Evolutionary conservation across 2,797 vertebrate genomes (phyloP).

Genomic region (Protosalanx chinensis): DNA sequence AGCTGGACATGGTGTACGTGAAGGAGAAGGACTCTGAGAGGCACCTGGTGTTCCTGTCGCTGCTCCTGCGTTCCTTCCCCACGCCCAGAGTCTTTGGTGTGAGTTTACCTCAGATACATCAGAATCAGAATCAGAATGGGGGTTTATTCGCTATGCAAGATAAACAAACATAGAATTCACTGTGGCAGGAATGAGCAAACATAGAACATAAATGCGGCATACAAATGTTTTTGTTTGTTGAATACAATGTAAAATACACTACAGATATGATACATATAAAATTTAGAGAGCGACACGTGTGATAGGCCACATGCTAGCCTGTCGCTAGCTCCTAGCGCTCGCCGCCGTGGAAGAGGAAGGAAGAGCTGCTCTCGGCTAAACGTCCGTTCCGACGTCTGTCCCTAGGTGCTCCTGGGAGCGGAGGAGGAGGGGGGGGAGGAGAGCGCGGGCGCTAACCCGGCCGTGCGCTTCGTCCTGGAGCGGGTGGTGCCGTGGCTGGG

Average conservation of each 20-base stretch:
- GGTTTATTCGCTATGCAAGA: too few relatives aligned
- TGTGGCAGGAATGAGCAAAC: too few relatives aligned
- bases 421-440: slow-evolving; percentile 32
- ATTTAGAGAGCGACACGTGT: too few relatives aligned
- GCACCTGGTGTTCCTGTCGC: slow-evolving; percentile 90
- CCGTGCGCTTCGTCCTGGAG: slow-evolving; percentile 81
- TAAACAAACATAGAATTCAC: too few relatives aligned
- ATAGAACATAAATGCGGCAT: too few relatives aligned
- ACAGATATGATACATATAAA: too few relatives aligned
- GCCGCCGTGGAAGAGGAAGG: not conserved
- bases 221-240: too few relatives aligned
- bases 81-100: slow-evolving; percentile 79
- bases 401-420: slow-evolving; percentile 52
- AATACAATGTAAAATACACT: too few relatives aligned
- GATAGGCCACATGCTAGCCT: not conserved
- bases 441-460: slow-evolving; percentile 68
- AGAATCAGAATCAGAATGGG: too few relatives aligned
- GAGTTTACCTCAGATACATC: slow-evolving; percentile 30
- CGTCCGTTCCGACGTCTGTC: not conserved
- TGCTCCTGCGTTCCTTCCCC: slow-evolving; percentile 83
- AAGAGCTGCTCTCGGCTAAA: not conserved
- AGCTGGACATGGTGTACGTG: slow-evolving; percentile 84
- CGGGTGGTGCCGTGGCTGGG: slow-evolving; percentile 84
- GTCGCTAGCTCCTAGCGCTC: not conserved
- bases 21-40: slow-evolving; percentile 81